Evolutionary conservation across 2,888 invertebrate species (phyloP).

Genomic region (Brenthis hecate): DNA sequence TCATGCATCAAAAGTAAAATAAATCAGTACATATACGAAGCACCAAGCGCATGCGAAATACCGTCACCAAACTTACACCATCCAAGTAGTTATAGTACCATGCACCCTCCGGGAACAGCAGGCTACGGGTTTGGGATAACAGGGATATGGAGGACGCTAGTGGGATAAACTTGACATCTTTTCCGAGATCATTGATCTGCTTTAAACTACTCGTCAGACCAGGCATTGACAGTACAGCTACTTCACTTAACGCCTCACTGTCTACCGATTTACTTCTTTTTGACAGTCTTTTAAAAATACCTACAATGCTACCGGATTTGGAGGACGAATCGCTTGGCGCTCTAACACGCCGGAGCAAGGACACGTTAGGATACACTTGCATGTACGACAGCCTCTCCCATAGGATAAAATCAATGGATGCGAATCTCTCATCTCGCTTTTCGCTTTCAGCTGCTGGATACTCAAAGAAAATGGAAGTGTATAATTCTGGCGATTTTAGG

Average conservation of each 20-base stretch:
- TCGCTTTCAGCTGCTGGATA: slow-evolving; percentile 56
- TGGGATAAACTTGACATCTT: slow-evolving; percentile 65
- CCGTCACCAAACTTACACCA: slow-evolving; percentile 73
- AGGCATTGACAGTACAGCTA: slow-evolving; percentile 66
- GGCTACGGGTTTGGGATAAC: slow-evolving; percentile 64
- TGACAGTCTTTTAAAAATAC: slow-evolving; percentile 57
- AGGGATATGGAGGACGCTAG: slow-evolving; percentile 67
- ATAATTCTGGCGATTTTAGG: slow-evolving; percentile 60
- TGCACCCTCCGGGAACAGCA: slow-evolving; percentile 68
- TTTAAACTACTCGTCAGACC: slow-evolving; percentile 62
- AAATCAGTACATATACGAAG: slow-evolving; percentile 29
- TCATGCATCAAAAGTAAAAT: slow-evolving; percentile 39
- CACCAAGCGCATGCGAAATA: slow-evolving; percentile 48
- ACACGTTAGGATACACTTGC: slow-evolving; percentile 65
- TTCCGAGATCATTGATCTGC: slow-evolving; percentile 64
- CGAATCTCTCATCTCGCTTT: slow-evolving; percentile 55
- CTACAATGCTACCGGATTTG: slow-evolving; percentile 58
- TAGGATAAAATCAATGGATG: slow-evolving; percentile 70
- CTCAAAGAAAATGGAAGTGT: slow-evolving; percentile 73
- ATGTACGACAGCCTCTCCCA: slow-evolving; percentile 69
- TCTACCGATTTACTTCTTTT: slow-evolving; percentile 53
- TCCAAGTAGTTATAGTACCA: slow-evolving; percentile 79
- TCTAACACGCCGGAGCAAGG: slow-evolving; percentile 50
- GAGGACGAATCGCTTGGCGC: slow-evolving; percentile 51
- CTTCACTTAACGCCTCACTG: slow-evolving; percentile 56